Evolutionary conservation across 2,797 vertebrate genomes (phyloP), one percentile per base, ranked within the genome.

Genomic region (Pantherophis vulpinus): DNA sequence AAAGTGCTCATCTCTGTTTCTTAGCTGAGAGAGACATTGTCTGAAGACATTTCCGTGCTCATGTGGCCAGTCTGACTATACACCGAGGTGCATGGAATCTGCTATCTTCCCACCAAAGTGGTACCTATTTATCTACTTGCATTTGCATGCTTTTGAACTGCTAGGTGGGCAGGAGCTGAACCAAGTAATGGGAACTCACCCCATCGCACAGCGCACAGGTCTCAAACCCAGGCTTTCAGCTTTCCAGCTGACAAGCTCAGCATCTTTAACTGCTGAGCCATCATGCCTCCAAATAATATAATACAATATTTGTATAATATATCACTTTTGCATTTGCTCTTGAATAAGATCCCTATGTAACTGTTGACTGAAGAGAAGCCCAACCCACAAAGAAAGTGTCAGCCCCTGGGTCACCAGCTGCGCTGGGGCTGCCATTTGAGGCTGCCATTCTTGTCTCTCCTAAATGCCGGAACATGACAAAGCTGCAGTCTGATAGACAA

Each of bases 191-290:
- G 66, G 32, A 74, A 6, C n/a, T 74, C n/a, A 74, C 16, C n/a
- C 66, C 6, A 2, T 37, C 0, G 2, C 2, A 2, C 2, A 74
- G 66, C 2, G 1, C 32, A 6, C 5, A 6, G 14, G 7, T 74
- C 66, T 74, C 32, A 74, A 74, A 74, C 32, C 61, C 1, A 0
- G 6, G 14, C 66, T 74, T 6, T 32, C n/a, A 74, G 16, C 66
- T 74, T 74, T 74, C 66, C n/a, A 37, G 1, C 32, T 74, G 32
- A 74, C 6, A 74, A 74, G n/a, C 6, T 74, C 66, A 37, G 16
- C n/a, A 37, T 74, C 32, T 74, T 74, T 37, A 74, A 74, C 2
- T 74, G 16, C 61, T 13, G 61, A 66, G 61, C 27, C 61, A 66
- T 66, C 0, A 0, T 5, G 61, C 66, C 66, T 7, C n/a, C 2